Evolutionary conservation across 2,113 vertebrate genomes (phyloP).

Genomic region (Heterotis niloticus): DNA sequence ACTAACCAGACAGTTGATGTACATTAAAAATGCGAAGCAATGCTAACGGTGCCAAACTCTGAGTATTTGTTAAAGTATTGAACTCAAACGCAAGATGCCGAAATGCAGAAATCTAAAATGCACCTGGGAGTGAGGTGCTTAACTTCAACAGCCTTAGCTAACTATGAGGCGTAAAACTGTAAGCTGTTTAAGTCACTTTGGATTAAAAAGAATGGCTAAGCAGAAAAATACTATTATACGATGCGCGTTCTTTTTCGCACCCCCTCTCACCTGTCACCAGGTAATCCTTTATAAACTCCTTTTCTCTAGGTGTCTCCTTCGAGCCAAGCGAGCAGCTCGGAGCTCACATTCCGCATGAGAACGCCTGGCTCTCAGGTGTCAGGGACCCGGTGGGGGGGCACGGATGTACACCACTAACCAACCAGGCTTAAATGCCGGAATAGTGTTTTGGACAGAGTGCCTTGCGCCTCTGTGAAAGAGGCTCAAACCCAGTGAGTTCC

Average conservation of each 20-base stretch:
- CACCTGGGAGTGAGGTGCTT: background rate
- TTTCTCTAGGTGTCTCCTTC: background rate
- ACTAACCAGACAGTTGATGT: no score
- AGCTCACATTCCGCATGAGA: background rate
- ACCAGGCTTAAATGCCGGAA: background rate
- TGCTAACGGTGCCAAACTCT: no score
- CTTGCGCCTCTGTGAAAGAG: background rate
- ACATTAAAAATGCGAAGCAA: no score
- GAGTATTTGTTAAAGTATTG: no score
- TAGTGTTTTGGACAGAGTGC: background rate
- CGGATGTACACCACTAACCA: background rate
- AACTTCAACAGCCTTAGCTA: background rate
- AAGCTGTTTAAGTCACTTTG: slow-evolving; percentile 6
- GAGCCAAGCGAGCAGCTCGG: slow-evolving; percentile 2
- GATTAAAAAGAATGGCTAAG: background rate
- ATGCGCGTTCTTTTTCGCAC: no score
- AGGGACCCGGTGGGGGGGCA: background rate
- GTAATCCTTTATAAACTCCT: slow-evolving; percentile 1
- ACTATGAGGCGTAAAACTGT: background rate
- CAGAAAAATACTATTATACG: background rate
- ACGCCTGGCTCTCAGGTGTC: background rate
- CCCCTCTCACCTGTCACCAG: background rate
- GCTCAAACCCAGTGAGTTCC: background rate
- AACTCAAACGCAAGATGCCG: background rate
- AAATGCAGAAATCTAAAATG: background rate